Conservation (phyloP, 1,140 invertebrate species). For the Drosophila kepulauana region DNA sequence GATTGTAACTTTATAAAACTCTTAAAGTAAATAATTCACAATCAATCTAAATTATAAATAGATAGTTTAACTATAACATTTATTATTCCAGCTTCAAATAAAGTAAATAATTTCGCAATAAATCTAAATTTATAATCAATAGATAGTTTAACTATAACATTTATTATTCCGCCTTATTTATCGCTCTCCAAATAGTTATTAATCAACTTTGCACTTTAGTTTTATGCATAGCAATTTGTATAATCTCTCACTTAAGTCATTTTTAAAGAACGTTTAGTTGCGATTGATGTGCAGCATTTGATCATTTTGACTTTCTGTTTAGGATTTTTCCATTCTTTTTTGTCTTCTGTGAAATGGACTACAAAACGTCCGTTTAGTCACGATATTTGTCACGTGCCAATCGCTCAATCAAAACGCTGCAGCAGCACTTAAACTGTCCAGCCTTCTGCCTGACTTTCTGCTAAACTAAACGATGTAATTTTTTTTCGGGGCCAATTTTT, state of each 20-base stretch:
- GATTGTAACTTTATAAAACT: too few species aligned
- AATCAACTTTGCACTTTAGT: neutral
- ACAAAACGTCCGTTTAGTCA: constrained; percentile 47
- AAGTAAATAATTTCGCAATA: too few species aligned
- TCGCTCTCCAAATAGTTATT: neutral
- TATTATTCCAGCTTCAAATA: too few species aligned
- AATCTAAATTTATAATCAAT: too few species aligned
- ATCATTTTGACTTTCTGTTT: constrained; percentile 6
- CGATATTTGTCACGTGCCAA: constrained; percentile 53
- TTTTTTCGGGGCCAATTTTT: constrained; percentile 37
- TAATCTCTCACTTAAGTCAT: neutral
- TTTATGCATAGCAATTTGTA: neutral
- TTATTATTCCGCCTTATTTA: neutral
- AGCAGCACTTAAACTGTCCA: neutral
- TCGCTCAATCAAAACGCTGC: constrained; percentile 46
- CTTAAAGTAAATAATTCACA: too few species aligned
- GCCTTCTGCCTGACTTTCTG: neutral
- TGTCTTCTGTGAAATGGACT: constrained; percentile 18
- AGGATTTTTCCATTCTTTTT: neutral
- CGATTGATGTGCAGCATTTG: constrained; percentile 27
- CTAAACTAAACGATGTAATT: constrained; percentile 16
- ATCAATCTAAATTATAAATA: too few species aligned
- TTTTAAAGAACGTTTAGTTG: neutral
- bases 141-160: too few species aligned
- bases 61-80: too few species aligned